phyloP scores from a whole-genome alignment of 2,888 invertebrate genomes.

The Iphiclides podalirius region DNA sequence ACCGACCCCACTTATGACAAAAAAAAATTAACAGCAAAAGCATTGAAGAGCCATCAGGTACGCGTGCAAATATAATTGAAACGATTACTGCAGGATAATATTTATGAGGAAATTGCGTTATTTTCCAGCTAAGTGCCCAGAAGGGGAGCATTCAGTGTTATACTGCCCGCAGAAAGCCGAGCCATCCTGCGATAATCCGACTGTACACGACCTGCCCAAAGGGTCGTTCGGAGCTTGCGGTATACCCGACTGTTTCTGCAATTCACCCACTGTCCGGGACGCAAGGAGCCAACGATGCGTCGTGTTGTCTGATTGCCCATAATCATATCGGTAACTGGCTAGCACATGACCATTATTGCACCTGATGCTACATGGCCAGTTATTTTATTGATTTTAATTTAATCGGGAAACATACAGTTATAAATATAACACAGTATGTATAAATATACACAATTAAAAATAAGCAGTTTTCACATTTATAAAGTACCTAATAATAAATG shows the following conservation, averaged over 20 bases:
- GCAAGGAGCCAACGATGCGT: slow-evolving; percentile 47
- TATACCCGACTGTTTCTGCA: slow-evolving; percentile 56
- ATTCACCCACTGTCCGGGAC: slow-evolving; percentile 48
- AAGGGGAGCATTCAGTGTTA: slow-evolving; percentile 55
- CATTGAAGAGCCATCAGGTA: no score
- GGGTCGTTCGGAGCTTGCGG: slow-evolving; percentile 35
- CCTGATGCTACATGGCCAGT: no score
- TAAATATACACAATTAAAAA: no score
- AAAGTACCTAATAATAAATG: no score
- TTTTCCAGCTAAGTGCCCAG: slow-evolving; percentile 44
- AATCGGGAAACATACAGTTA: no score
- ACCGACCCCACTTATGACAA: no score
- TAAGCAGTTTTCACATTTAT: no score
- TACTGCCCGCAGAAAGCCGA: slow-evolving; percentile 55
- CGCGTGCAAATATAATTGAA: no score
- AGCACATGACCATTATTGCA: not conserved
- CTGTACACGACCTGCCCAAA: slow-evolving; percentile 34
- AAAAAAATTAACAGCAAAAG: no score
- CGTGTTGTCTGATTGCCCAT: slow-evolving; percentile 34
- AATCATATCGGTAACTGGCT: not conserved
- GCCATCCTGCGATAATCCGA: slow-evolving; percentile 50
- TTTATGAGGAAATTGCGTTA: no score
- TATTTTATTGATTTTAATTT: not conserved
- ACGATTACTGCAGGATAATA: no score
- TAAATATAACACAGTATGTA: no score